These are phyloP conservation scores for Scaptomyza montana DNA, from an alignment of 1,140 invertebrate species.

Conservation along the genomic window DNA sequence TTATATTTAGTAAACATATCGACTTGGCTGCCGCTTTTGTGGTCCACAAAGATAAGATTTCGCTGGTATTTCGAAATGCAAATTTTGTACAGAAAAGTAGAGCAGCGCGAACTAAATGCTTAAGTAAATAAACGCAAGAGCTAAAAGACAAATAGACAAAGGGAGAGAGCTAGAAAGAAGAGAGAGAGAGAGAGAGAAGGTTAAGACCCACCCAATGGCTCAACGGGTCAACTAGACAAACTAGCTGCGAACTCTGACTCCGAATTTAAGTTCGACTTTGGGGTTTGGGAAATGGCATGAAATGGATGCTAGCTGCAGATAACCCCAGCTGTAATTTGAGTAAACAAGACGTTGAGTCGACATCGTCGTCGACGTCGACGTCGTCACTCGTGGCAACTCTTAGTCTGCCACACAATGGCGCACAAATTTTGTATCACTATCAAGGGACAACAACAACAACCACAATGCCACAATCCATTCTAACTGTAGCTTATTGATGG, in stretches of 20 bases:
- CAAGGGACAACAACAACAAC: conserved; percentile 21
- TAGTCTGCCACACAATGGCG: conserved; percentile 59
- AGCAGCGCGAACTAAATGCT: conserved; percentile 28
- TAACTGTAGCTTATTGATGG: conserved; percentile 58
- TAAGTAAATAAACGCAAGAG: conserved; percentile 32
- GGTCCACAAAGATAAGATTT: conserved; percentile 17
- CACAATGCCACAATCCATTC: conserved; percentile 52
- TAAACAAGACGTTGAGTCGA: conserved; percentile 63
- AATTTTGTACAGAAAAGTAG: conserved; percentile 33
- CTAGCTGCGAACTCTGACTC: conserved; percentile 39
- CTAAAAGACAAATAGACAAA: neutral
- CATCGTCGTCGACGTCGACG: neutral
- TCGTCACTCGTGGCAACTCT: conserved; percentile 57
- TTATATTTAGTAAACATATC: conserved; percentile 37
- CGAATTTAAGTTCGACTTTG: neutral
- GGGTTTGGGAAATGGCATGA: conserved; percentile 41
- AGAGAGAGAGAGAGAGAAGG: neutral
- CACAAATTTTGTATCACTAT: conserved; percentile 79
- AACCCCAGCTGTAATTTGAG: conserved; percentile 74
- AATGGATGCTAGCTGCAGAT: conserved; percentile 49
- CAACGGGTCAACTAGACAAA: conserved; percentile 56
- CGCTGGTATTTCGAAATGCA: conserved; percentile 39
- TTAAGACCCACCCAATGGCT: conserved; percentile 21
- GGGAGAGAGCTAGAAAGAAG: neutral
- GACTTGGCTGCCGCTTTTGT: no score